Evolutionary conservation across 2,113 vertebrate genomes (phyloP).

Genomic region (Oncorhynchus keta): DNA sequence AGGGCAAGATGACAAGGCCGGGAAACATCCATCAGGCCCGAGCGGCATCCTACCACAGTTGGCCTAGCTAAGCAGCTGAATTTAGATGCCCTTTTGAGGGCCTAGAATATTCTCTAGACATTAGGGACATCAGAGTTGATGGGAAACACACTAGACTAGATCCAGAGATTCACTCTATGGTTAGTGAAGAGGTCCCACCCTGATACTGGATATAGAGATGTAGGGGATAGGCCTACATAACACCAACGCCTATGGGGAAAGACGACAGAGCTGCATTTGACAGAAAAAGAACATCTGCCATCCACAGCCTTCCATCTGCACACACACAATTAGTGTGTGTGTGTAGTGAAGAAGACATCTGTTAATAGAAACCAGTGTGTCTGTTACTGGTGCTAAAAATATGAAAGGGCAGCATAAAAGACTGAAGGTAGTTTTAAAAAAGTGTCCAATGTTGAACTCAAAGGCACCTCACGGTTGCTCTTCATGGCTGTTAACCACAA

Average conservation of each 20-base stretch:
- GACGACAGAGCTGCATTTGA: background rate
- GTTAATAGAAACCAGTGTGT: background rate
- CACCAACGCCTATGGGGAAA: background rate
- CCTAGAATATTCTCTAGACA: no score
- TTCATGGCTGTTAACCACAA: no score
- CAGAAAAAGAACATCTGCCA: background rate
- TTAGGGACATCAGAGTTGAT: no score
- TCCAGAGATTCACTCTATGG: background rate
- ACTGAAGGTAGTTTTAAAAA: background rate
- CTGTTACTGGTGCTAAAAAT: background rate
- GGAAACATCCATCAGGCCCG: no score
- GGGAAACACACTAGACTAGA: background rate
- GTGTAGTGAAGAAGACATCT: background rate
- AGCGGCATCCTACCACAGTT: background rate
- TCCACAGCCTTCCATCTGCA: background rate
- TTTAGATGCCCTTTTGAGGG: background rate
- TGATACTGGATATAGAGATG: background rate
- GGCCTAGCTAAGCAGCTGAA: background rate
- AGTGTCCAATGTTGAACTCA: background rate
- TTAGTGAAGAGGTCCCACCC: background rate
- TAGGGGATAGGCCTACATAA: background rate
- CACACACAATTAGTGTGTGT: background rate
- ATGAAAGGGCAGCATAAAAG: background rate
- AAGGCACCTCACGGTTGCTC: background rate
- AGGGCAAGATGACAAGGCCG: no score